Base-by-base conservation (phyloP, 1,140 invertebrate species). In the Bombus huntii region DNA sequence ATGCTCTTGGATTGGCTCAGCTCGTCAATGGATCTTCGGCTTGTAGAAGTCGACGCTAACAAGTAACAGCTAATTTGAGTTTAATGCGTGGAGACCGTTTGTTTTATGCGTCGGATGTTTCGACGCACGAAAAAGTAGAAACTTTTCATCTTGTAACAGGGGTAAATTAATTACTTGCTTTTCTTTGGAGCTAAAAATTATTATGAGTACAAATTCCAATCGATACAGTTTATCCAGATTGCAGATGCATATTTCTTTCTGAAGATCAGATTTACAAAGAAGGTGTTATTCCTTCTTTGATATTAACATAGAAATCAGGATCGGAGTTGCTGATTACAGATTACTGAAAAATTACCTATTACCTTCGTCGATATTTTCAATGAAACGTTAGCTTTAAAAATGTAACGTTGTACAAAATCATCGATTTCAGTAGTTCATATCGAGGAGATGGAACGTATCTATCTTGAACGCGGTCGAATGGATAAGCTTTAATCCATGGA, bases 401-500 rank as follows among this genome's bases (percentile, higher is more conserved):
- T 53, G 34, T 10, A 31, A 53, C n/a, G n/a, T 53, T 34, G n/a
- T 8, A n/a, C 28, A 5, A 34, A 18, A 53, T 2, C 22, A 15
- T 53, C 9, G 37, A 65, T 65, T 31, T 42, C 28, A 9, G 13
- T n/a, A 10, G 37, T 39, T 76, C 57, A n/a, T 77, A 59, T 77
- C 53, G 10, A 34, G 13, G 37, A 65, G 15, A 22, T 22, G 25
- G 2, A 65, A 25, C 44, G 59, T 78, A 65, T 78, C 75, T 65
- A 65, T 78, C 75, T 78, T 28, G 44, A 47, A 44, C 18, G 13
- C n/a, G 76, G 22, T 79, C 42, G 71, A 86, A 68, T 25, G 44
- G 77, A 47, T 47, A n/a, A 44, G n/a, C 47, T 57, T 44, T 74
- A 75, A 82, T 70, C 47, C 42, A 42, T 9, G 59, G 37, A 77